Base-by-base conservation (phyloP, 2,888 invertebrate species). In the Ophion ellenae region DNA sequence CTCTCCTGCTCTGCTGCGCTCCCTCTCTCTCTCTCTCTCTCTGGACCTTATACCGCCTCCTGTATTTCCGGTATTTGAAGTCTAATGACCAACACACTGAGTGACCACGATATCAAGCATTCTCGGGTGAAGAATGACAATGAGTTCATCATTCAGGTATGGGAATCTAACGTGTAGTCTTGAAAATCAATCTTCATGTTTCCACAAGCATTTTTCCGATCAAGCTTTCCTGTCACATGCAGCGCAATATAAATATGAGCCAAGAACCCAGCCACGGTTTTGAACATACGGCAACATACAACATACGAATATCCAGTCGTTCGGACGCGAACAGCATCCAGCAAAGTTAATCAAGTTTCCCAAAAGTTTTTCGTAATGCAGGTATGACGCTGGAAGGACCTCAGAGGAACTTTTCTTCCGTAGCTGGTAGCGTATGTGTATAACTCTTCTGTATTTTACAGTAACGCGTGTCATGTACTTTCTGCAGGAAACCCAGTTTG, bases 321-420 rank as follows among this genome's bases (percentile, higher is more conserved):
- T 73, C 66, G 66, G 75, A 70, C 47, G 74, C 45, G 64, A 69
- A 32, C 28, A 57, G 57, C 57, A 53, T 40, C 36, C 7, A 45
- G 59, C 17, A 36, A 66, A 79, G 85, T 86, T 85, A 86, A 86
- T 86, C 86, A 86, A 86, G 83, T 86, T 86, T 36, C 17, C 66
- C 79, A 70, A 57, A 86, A 84, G 78, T 84, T 86, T 75, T 79
- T 76, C 81, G 64, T 57, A 57, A 71, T 83, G 84, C 84, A 84
- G 81, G 75, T 84, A 75, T 70, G 69, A 70, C 32, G 57, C 70
- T 64, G 70, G 59, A 66, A 78, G 75, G 78, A 75, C 63, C 28
- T 28, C 61, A 47, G 20, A 47, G 70, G 14, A 47, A 78, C 70
- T 75, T 71, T 64, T 81, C 53, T 76, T 63, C 61, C 61, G 36